A percentile compares a stretch with the other conserved stretches of the same genome.
Conservation (phyloP, 2,888 invertebrate genomes). For the Noctua fimbriata region DNA sequence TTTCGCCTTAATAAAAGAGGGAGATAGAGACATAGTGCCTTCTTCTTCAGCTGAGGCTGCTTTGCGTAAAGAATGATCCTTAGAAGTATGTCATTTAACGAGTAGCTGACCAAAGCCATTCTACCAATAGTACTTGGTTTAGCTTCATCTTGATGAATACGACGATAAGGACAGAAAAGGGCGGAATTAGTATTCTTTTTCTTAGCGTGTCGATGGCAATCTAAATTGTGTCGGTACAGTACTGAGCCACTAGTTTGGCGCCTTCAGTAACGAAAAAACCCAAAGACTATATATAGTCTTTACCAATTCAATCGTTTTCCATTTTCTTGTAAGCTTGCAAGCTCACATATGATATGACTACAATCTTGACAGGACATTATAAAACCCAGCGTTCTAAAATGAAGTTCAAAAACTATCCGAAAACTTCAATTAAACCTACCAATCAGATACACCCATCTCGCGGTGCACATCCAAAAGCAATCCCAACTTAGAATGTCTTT, state of each 20-base stretch:
- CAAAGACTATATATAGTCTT: not conserved
- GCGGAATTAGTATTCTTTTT: not conserved
- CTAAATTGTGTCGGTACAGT: not conserved
- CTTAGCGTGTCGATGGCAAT: not conserved
- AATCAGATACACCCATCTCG: constrained; percentile 35
- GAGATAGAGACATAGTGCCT: not conserved
- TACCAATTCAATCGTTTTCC: no score
- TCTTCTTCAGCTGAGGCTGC: not conserved
- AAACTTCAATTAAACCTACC: constrained; percentile 33
- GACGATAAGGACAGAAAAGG: not conserved
- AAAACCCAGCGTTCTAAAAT: not conserved
- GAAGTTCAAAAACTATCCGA: constrained; percentile 21
- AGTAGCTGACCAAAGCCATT: not conserved
- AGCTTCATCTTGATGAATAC: not conserved
- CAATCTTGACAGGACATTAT: not conserved
- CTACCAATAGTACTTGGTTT: not conserved
- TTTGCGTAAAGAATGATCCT: not conserved
- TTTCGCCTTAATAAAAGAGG: not conserved
- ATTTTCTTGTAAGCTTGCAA: not conserved
- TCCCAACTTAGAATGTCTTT: constrained; percentile 54
- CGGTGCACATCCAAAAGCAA: constrained; percentile 44
- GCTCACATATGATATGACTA: not conserved
- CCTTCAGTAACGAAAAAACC: not conserved
- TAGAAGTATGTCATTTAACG: not conserved
- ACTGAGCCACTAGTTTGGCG: not conserved